Conservation (phyloP, 2,888 invertebrate species). For the Gortyna flavago region DNA sequence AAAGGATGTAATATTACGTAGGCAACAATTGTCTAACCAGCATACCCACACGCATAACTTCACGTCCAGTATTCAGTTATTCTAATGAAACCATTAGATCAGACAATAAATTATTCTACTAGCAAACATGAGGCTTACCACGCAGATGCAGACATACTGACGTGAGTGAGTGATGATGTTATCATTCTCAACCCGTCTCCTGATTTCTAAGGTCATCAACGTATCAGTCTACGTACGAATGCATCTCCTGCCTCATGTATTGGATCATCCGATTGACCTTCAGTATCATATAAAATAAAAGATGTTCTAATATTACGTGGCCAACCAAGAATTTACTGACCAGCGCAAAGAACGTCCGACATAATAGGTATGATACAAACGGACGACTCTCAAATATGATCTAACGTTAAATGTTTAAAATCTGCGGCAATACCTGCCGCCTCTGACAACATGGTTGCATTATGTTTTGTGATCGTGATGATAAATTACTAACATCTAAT, state of each 20-base stretch:
- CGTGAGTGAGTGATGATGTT: slow-evolving; percentile 6
- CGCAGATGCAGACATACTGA: slow-evolving; percentile 18
- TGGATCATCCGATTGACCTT: slow-evolving; percentile 44
- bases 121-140: slow-evolving; percentile 25
- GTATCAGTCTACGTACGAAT: slow-evolving; percentile 12
- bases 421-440: slow-evolving; percentile 27
- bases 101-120: slow-evolving; percentile 38
- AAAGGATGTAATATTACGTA: not conserved
- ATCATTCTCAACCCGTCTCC: not conserved
- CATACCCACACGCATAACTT: not conserved
- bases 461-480: slow-evolving; percentile 46
- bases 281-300: slow-evolving; percentile 46
- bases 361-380: slow-evolving; percentile 26
- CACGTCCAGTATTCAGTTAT: not conserved
- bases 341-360: slow-evolving; percentile 37
- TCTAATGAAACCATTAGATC: slow-evolving; percentile 32
- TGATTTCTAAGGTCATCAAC: slow-evolving; percentile 18
- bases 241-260: not conserved
- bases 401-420: slow-evolving; percentile 42
- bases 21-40: not conserved
- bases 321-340: slow-evolving; percentile 52
- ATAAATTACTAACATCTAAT: slow-evolving; percentile 49
- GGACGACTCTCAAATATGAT: slow-evolving; percentile 14
- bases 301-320: slow-evolving; percentile 62
- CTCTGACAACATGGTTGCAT: slow-evolving; percentile 42